A percentile compares a stretch with the other conserved stretches of the same genome.
Evolutionary conservation across 2,888 invertebrate species (phyloP).

Genomic region (Eudemis profundana): DNA sequence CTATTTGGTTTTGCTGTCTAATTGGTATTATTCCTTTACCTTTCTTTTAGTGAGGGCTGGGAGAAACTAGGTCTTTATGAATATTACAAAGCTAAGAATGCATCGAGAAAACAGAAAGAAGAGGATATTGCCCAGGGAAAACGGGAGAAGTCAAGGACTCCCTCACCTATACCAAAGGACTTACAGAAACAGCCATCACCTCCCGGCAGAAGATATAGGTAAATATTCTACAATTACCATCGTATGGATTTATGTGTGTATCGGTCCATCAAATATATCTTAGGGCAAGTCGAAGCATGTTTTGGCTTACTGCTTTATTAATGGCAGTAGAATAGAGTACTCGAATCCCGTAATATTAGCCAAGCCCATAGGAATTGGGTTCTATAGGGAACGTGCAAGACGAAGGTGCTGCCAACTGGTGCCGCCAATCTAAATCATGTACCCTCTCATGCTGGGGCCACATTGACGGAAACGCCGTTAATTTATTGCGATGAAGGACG

Average conservation of each 20-base stretch:
- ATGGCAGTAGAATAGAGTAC: too few relatives aligned
- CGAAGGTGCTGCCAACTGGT: too few relatives aligned
- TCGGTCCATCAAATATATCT: too few relatives aligned
- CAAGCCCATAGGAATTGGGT: too few relatives aligned
- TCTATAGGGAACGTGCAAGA: too few relatives aligned
- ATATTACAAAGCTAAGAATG: slow-evolving; percentile 98
- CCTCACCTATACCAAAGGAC: slow-evolving; percentile 92
- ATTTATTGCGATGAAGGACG: too few relatives aligned
- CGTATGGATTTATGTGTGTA: neutral
- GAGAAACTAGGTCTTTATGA: slow-evolving; percentile 98
- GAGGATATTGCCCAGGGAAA: slow-evolving; percentile 91
- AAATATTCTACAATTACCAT: slow-evolving; percentile 24
- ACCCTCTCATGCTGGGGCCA: too few relatives aligned
- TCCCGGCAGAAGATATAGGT: slow-evolving; percentile 90
- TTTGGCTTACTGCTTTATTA: too few relatives aligned
- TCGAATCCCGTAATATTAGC: too few relatives aligned
- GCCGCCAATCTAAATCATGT: too few relatives aligned
- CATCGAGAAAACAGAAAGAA: slow-evolving; percentile 94
- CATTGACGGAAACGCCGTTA: too few relatives aligned
- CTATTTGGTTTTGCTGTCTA: neutral
- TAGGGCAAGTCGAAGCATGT: too few relatives aligned
- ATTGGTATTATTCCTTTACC: slow-evolving; percentile 8
- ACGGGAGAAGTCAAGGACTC: slow-evolving; percentile 90
- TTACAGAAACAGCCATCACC: slow-evolving; percentile 89
- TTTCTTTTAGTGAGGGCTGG: slow-evolving; percentile 94